Percentiles rank a stretch among this genome's conserved stretches.
phyloP scores from a whole-genome alignment of 1,140 invertebrate species.

The Neomicropteryx cornuta region DNA sequence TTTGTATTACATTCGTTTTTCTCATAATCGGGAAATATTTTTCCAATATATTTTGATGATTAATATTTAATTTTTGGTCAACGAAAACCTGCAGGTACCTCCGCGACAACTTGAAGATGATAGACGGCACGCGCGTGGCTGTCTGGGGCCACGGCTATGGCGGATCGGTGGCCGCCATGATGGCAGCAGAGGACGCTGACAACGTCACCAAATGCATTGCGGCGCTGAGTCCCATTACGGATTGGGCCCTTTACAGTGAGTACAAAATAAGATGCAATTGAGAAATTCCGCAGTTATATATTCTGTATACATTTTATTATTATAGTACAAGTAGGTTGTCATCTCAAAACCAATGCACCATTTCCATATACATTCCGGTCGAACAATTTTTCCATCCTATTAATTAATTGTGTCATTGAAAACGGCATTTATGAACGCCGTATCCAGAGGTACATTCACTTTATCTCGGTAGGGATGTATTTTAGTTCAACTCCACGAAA shows the following conservation, averaged over 20 bases:
- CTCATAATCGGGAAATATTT: no score
- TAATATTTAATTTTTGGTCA: no score
- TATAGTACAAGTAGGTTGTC: background rate
- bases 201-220: conserved; percentile 69
- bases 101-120: conserved; percentile 58
- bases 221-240: conserved; percentile 69
- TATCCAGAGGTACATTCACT: no score
- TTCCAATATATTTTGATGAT: no score
- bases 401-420: background rate
- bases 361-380: background rate
- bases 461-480: no score
- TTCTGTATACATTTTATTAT: background rate
- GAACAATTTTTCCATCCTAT: background rate
- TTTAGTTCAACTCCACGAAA: no score
- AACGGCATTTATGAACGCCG: background rate
- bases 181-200: conserved; percentile 57
- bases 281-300: background rate
- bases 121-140: conserved; percentile 60
- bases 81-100: conserved; percentile 58
- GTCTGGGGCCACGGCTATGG: conserved; percentile 63
- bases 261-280: conserved; percentile 7
- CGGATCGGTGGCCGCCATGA: conserved; percentile 58
- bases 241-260: conserved; percentile 71
- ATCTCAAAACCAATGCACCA: background rate
- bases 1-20: no score